phyloP scores from a whole-genome alignment of 1,140 invertebrate genomes.

The Cyphomyrmex costatus region DNA sequence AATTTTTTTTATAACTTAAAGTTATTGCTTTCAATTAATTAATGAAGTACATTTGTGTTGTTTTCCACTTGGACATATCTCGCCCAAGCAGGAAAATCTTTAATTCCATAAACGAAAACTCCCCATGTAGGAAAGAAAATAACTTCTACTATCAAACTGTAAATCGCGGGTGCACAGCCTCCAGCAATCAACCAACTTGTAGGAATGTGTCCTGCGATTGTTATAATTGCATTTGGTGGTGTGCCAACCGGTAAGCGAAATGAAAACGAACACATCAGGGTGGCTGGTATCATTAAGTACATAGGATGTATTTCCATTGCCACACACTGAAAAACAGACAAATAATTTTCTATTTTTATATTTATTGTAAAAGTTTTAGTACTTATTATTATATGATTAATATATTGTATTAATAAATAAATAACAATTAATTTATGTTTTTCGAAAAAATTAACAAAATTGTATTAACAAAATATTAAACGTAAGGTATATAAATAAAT shows the following conservation, averaged over 20 bases:
- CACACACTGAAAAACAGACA: constrained; percentile 84
- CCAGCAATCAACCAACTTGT: constrained; percentile 90
- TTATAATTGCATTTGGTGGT: constrained; percentile 96
- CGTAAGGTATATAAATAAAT: too few species aligned
- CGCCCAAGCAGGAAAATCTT: constrained; percentile 86
- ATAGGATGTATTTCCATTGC: constrained; percentile 92
- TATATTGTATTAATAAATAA: too few species aligned
- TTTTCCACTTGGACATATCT: not conserved
- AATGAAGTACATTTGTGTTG: not conserved
- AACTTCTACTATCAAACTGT: constrained; percentile 79
- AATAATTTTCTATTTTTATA: not conserved
- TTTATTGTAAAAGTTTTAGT: too few species aligned
- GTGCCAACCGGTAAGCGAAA: constrained; percentile 92
- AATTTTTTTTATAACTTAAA: not conserved
- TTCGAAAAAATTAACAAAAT: too few species aligned
- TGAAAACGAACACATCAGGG: constrained; percentile 92
- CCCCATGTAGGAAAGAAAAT: constrained; percentile 85
- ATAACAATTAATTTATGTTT: too few species aligned
- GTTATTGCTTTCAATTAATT: not conserved
- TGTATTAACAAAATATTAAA: too few species aligned
- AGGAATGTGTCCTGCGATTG: constrained; percentile 90
- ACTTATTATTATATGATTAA: too few species aligned
- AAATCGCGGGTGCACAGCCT: constrained; percentile 82
- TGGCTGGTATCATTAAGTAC: constrained; percentile 95
- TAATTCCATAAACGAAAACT: constrained; percentile 84